These are phyloP conservation scores for Uropsilus gracilis DNA, from an alignment of 2,113 vertebrate species.

Conservation along the genomic window DNA sequence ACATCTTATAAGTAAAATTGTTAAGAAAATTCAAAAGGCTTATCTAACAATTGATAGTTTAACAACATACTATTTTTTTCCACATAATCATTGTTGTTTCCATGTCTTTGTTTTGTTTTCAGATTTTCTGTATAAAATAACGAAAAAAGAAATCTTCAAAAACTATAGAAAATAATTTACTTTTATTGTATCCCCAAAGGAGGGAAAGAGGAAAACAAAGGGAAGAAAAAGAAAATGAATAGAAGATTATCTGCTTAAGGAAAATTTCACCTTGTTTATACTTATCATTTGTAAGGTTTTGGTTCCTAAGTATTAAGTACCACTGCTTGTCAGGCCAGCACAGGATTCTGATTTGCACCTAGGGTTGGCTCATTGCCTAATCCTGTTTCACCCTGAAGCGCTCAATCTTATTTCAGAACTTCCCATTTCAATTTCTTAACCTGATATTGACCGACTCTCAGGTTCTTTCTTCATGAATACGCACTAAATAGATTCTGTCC, in stretches of 20 bases:
- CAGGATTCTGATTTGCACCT: background rate
- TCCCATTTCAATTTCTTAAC: background rate
- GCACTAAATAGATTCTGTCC: background rate
- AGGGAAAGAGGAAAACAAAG: background rate
- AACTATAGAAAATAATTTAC: background rate
- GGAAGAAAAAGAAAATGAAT: background rate
- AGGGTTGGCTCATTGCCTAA: background rate
- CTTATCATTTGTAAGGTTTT: background rate
- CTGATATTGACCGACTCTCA: background rate
- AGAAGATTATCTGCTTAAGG: background rate
- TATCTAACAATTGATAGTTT: background rate
- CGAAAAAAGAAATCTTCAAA: background rate
- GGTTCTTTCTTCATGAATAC: background rate
- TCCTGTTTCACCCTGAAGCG: background rate
- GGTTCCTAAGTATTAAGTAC: background rate
- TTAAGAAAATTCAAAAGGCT: background rate
- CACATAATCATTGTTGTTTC: background rate
- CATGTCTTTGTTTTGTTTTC: background rate
- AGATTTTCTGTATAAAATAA: background rate
- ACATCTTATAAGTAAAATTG: background rate
- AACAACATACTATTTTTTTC: background rate
- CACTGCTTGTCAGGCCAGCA: background rate
- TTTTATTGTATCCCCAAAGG: background rate
- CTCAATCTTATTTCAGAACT: background rate
- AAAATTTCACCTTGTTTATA: background rate